Percentiles rank a stretch among this genome's conserved stretches.
These are phyloP conservation scores for Myotis myotis DNA, from an alignment of 2,797 vertebrate species.

Conservation along the genomic window DNA sequence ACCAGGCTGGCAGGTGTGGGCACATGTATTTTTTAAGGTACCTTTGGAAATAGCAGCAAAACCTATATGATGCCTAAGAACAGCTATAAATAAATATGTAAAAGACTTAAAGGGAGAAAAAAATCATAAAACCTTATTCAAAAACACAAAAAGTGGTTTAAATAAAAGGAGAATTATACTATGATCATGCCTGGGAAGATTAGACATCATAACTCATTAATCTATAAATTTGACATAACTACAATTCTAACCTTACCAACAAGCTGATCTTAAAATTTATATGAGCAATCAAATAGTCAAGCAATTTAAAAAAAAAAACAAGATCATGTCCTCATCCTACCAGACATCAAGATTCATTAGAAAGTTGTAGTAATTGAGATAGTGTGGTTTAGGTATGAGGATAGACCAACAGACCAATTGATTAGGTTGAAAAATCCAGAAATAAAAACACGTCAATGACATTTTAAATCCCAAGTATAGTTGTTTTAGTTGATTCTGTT, in stretches of 20 bases:
- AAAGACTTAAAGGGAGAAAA: background rate
- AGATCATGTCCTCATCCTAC: background rate
- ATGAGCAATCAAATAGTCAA: background rate
- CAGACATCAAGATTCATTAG: background rate
- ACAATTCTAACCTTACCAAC: background rate
- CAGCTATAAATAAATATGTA: background rate
- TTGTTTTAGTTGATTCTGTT: background rate
- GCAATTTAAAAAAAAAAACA: background rate
- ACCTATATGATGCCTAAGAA: background rate
- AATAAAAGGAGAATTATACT: background rate
- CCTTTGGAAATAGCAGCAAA: background rate
- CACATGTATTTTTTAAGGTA: background rate
- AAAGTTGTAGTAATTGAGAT: background rate
- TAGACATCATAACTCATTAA: background rate
- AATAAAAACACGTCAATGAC: background rate
- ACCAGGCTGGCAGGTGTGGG: too few relatives aligned
- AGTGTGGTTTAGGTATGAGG: background rate
- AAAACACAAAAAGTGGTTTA: background rate
- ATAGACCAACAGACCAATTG: background rate
- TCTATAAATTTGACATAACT: background rate
- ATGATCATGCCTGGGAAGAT: background rate
- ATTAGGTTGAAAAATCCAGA: background rate
- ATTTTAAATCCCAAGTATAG: background rate
- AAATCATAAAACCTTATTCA: background rate
- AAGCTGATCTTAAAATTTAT: background rate